Conservation (phyloP, 2,888 invertebrate genomes). For the Synergus itoensis region DNA sequence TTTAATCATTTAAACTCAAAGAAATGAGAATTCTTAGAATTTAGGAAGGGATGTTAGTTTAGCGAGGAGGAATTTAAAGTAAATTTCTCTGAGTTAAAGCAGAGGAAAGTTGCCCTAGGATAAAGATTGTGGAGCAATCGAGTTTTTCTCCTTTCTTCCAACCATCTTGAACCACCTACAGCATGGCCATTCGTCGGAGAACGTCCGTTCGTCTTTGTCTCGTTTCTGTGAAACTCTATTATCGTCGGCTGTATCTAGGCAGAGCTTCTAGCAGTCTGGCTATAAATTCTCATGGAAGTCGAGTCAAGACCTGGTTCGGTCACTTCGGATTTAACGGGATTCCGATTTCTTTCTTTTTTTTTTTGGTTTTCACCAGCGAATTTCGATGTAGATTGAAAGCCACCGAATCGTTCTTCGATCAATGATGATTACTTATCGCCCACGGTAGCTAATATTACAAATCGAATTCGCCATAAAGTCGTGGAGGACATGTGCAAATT, state of each 20-base stretch:
- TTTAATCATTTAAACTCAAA: slow-evolving; percentile 31
- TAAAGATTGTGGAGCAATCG: slow-evolving; percentile 37
- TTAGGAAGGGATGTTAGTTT: slow-evolving; percentile 20
- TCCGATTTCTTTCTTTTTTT: slow-evolving; percentile 1
- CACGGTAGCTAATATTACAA: slow-evolving; percentile 12
- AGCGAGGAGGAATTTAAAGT: slow-evolving; percentile 31
- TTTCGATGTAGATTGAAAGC: slow-evolving; percentile 20
- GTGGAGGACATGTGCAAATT: slow-evolving; percentile 46
- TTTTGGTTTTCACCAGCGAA: slow-evolving; percentile 3
- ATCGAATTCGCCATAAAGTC: slow-evolving; percentile 46
- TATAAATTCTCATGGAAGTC: slow-evolving; percentile 41
- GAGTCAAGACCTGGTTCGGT: slow-evolving; percentile 35
- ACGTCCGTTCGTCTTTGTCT: slow-evolving; percentile 43
- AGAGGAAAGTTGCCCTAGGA: slow-evolving; percentile 15
- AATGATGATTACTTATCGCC: slow-evolving; percentile 10
- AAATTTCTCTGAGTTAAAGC: slow-evolving; percentile 31
- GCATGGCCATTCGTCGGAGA: slow-evolving; percentile 40
- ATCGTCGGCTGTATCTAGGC: slow-evolving; percentile 41
- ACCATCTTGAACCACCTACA: slow-evolving; percentile 42
- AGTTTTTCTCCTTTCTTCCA: slow-evolving; percentile 47
- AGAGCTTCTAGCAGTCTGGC: slow-evolving; percentile 29
- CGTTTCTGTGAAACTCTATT: slow-evolving; percentile 42
- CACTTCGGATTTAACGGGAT: slow-evolving; percentile 9
- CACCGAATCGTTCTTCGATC: slow-evolving; percentile 10
- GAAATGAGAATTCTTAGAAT: slow-evolving; percentile 30